These are phyloP conservation scores for Panagrolaimus sp. DNA, from an alignment of 1,140 invertebrate genomes.

Conservation along the genomic window DNA sequence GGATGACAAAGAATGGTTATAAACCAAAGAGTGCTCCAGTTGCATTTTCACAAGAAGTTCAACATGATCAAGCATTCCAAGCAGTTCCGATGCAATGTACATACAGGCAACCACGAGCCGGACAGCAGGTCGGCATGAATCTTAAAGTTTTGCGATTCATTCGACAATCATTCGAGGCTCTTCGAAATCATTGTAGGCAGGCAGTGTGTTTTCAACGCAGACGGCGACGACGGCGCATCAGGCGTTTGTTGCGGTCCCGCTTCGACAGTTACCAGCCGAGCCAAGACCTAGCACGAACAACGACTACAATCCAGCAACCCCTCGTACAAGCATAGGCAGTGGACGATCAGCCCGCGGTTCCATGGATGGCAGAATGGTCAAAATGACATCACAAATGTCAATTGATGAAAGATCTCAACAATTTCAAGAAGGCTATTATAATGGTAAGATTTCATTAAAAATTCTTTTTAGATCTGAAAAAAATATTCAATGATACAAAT, in stretches of 20 bases:
- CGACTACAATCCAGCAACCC: background rate
- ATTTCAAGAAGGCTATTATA: background rate
- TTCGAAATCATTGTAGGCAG: slow-evolving; percentile 13
- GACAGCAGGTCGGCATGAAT: slow-evolving; percentile 8
- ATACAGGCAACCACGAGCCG: background rate
- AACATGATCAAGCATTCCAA: slow-evolving; percentile 4
- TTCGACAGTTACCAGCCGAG: slow-evolving; percentile 11
- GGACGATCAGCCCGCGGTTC: background rate
- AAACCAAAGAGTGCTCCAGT: slow-evolving; percentile 24
- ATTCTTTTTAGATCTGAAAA: background rate
- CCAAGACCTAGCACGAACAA: background rate
- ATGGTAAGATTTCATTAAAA: background rate
- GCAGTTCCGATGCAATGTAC: background rate
- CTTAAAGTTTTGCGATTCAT: slow-evolving; percentile 11
- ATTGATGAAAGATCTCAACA: slow-evolving; percentile 1
- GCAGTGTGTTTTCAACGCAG: slow-evolving; percentile 15
- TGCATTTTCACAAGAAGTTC: background rate
- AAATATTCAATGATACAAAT: background rate
- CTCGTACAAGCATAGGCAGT: background rate
- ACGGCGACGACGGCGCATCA: slow-evolving; percentile 9
- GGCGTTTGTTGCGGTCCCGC: slow-evolving; percentile 9
- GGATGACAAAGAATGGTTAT: slow-evolving; percentile 43
- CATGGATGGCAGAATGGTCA: background rate
- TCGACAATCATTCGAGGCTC: background rate
- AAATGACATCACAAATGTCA: slow-evolving; percentile 5